Evolutionary conservation across 2,797 vertebrate genomes (phyloP).

Genomic region (Tadarida brasiliensis): DNA sequence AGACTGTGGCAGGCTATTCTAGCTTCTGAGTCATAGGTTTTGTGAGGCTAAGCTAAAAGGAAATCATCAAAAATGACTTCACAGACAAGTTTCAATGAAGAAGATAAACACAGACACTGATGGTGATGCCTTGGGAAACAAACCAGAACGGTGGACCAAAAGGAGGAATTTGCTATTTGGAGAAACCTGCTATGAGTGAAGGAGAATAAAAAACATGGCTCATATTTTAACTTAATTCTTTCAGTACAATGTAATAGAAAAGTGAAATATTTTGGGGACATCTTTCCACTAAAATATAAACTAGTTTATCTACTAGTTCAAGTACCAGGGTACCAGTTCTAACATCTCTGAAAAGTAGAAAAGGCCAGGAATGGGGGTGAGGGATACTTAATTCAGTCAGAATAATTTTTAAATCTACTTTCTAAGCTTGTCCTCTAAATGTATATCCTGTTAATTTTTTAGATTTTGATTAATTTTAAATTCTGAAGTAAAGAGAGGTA

Average conservation of each 20-base stretch:
- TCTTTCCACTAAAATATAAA: neutral
- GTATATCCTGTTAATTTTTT: neutral
- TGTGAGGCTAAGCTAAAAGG: conserved; percentile 82
- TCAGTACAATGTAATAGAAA: conserved; percentile 10
- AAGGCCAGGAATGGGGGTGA: too few species aligned
- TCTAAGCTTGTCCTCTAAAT: neutral
- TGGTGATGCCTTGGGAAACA: conserved; percentile 68
- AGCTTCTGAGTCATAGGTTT: conserved; percentile 81
- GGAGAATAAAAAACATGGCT: neutral
- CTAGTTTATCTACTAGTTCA: neutral
- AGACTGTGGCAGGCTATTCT: conserved; percentile 68
- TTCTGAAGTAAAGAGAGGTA: neutral
- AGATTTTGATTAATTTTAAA: conserved; percentile 56
- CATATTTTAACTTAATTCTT: conserved; percentile 63
- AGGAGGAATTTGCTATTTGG: conserved; percentile 69
- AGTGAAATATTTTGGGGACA: conserved; percentile 41
- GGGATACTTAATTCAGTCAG: neutral
- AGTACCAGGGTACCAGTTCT: neutral
- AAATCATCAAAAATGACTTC: conserved; percentile 84
- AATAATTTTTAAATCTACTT: neutral
- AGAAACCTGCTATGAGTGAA: conserved; percentile 52
- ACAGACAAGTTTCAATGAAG: conserved; percentile 82
- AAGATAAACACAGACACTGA: conserved; percentile 81
- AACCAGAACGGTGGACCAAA: conserved; percentile 64
- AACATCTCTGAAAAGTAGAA: neutral